Conservation (phyloP, 2,888 invertebrate genomes). For the Eilema griseolum region DNA sequence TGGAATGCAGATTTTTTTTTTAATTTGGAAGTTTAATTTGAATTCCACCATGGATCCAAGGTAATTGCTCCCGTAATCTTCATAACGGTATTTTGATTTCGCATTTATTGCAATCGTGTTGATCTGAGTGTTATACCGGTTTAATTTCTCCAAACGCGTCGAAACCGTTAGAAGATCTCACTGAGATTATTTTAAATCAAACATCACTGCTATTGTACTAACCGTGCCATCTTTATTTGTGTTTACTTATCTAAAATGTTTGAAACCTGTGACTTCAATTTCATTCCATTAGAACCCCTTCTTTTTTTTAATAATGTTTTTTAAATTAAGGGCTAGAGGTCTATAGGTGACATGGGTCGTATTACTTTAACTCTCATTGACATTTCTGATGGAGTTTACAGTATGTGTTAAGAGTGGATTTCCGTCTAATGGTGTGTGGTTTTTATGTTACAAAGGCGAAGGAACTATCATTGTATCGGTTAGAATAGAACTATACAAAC, state of each 20-base stretch:
- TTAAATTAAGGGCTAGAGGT: neutral
- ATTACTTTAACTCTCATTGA: neutral
- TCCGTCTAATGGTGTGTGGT: neutral
- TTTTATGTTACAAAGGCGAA: neutral
- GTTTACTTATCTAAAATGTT: neutral
- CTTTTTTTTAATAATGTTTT: neutral
- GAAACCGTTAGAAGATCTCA: constrained; percentile 14
- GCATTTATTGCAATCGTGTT: constrained; percentile 20
- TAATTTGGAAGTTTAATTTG: constrained; percentile 37
- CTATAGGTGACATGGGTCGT: neutral
- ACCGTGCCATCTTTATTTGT: neutral
- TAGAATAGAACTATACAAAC: neutral
- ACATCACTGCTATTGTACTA: neutral
- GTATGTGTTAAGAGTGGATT: neutral
- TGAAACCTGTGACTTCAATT: neutral
- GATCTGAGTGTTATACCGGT: constrained; percentile 38
- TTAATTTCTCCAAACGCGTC: constrained; percentile 42
- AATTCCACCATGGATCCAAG: constrained; percentile 73
- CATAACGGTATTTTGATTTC: constrained; percentile 28
- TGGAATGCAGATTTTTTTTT: constrained; percentile 30
- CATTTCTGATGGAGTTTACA: neutral
- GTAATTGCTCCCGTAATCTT: constrained; percentile 57
- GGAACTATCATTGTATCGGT: neutral
- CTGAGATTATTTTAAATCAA: constrained; percentile 13
- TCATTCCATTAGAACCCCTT: neutral